Evolutionary conservation across 2,888 invertebrate species (phyloP).

Genomic region (Ischnura elegans): DNA sequence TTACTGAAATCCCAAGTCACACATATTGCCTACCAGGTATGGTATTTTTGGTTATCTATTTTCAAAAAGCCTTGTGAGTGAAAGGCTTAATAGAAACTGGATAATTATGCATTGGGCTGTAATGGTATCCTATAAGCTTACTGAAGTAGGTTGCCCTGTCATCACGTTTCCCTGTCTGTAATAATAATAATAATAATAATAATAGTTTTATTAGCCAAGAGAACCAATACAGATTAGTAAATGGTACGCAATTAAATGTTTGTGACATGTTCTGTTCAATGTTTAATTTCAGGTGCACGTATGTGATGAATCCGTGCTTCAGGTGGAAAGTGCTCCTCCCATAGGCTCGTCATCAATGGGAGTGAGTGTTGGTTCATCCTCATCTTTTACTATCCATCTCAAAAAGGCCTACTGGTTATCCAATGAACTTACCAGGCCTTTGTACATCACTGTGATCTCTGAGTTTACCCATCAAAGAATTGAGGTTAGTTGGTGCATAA

Average conservation of each 20-base stretch:
- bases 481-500: slow-evolving; percentile 30
- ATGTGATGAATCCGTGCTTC: slow-evolving; percentile 45
- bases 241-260: too few relatives aligned
- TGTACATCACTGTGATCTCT: slow-evolving; percentile 36
- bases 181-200: too few relatives aligned
- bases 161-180: too few relatives aligned
- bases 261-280: neutral
- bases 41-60: too few relatives aligned
- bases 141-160: too few relatives aligned
- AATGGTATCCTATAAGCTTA: too few relatives aligned
- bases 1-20: too few relatives aligned
- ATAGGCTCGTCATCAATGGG: neutral
- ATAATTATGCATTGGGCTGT: too few relatives aligned
- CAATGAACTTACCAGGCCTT: slow-evolving; percentile 24
- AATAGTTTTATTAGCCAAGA: too few relatives aligned
- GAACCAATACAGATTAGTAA: neutral
- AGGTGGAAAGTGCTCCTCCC: neutral
- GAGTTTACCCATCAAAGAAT: slow-evolving; percentile 53
- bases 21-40: too few relatives aligned
- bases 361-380: neutral
- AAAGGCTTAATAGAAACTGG: too few relatives aligned
- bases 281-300: slow-evolving; percentile 23
- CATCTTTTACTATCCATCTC: slow-evolving; percentile 10
- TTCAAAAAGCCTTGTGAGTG: too few relatives aligned
- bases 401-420: slow-evolving; percentile 51